Evolutionary conservation across 30 jellyfish, hydroid and myxozoan genomes (phyloP).

Genomic region (Cassiopea andromeda): DNA sequence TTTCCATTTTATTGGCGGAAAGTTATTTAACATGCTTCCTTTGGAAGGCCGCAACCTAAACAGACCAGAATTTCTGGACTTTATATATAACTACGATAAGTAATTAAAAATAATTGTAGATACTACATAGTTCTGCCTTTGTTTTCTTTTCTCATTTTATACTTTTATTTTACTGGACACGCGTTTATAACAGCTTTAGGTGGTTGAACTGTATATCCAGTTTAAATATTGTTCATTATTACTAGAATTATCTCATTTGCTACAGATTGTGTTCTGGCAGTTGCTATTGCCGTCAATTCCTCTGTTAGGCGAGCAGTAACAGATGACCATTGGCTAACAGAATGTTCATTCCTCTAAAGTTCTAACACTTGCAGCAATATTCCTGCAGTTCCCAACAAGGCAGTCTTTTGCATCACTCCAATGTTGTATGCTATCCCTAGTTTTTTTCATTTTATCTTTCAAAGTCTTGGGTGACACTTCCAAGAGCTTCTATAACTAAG

Average conservation of each 20-base stretch:
- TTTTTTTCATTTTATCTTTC: neutral
- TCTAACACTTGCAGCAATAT: neutral
- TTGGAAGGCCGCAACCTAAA: constrained; percentile 30
- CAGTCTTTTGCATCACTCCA: neutral
- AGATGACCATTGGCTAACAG: neutral
- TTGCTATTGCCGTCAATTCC: too few species aligned
- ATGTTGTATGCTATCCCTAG: neutral
- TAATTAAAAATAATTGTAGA: constrained; percentile 12
- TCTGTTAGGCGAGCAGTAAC: too few species aligned
- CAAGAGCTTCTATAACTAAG: constrained; percentile 7
- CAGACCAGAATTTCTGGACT: constrained; percentile 28
- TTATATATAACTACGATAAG: constrained; percentile 23
- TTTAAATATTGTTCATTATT: constrained; percentile 13
- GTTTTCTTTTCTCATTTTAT: neutral
- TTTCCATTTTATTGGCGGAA: constrained; percentile 28
- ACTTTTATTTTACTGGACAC: constrained; percentile 11
- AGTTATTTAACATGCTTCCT: constrained; percentile 36
- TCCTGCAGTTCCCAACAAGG: neutral
- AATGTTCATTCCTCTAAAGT: neutral
- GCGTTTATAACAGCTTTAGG: constrained; percentile 9
- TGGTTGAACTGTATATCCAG: constrained; percentile 2
- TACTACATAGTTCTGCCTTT: neutral
- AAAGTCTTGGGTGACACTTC: constrained; percentile 11
- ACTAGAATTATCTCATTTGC: neutral
- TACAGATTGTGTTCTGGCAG: too few species aligned